A percentile compares a stretch with the other conserved stretches of the same genome.
phyloP scores from a whole-genome alignment of 2,888 invertebrate species.

The Scaptomyza parva region DNA sequence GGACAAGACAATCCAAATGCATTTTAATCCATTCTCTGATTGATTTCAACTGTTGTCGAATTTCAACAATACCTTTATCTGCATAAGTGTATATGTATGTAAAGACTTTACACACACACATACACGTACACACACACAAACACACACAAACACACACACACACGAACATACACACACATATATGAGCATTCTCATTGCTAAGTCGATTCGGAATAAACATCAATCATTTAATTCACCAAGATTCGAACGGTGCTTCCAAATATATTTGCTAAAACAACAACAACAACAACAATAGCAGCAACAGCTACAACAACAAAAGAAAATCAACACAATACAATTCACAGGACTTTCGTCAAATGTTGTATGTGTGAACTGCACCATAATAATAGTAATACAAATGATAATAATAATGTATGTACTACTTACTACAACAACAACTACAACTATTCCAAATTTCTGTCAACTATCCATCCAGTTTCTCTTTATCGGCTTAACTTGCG shows the following conservation, averaged over 20 bases:
- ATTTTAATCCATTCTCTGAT: neutral
- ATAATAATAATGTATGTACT: constrained; percentile 18
- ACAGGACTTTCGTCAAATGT: constrained; percentile 51
- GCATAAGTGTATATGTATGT: constrained; percentile 20
- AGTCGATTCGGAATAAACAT: constrained; percentile 65
- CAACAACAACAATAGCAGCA: neutral
- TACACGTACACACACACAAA: constrained; percentile 20
- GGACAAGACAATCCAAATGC: too few species aligned
- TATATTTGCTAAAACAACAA: constrained; percentile 16
- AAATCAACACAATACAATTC: constrained; percentile 27
- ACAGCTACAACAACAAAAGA: constrained; percentile 12
- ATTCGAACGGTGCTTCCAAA: constrained; percentile 59
- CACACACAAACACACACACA: constrained; percentile 8
- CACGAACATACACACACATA: constrained; percentile 37
- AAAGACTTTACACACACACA: constrained; percentile 28
- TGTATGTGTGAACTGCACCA: constrained; percentile 17
- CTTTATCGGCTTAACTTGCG: constrained; percentile 72
- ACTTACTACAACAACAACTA: too few species aligned
- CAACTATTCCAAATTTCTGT: constrained; percentile 1
- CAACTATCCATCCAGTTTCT: neutral
- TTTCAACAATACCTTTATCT: neutral
- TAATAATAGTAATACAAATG: too few species aligned
- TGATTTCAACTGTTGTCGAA: neutral
- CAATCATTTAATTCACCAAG: constrained; percentile 55
- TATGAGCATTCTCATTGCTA: constrained; percentile 78